phyloP scores from a whole-genome alignment of 2,797 vertebrate species.

The Eurystomus glaucurus region DNA sequence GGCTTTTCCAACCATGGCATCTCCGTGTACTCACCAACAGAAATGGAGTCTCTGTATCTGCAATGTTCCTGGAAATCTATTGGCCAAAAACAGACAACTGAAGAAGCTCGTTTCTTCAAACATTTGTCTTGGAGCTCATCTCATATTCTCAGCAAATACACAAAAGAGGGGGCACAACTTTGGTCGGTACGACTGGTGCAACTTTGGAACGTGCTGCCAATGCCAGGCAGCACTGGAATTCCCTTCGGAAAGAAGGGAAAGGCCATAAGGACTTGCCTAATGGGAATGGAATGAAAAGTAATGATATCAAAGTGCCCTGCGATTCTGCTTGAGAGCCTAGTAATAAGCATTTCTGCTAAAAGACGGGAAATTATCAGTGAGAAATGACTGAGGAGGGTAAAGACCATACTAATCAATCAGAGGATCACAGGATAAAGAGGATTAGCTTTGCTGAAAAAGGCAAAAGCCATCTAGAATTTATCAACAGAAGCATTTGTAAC shows the following conservation, averaged over 20 bases:
- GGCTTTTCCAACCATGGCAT: background rate
- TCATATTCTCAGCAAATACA: background rate
- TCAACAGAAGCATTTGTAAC: constrained; percentile 14
- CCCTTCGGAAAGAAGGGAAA: background rate
- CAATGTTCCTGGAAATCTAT: background rate
- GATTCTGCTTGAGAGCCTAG: background rate
- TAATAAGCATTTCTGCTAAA: constrained; percentile 9
- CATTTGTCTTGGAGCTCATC: background rate
- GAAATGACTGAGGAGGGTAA: constrained; percentile 9
- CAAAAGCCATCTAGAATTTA: constrained; percentile 21
- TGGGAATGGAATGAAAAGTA: background rate
- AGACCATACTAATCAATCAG: constrained; percentile 12
- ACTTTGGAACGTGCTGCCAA: background rate
- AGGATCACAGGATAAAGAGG: background rate
- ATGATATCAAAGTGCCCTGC: background rate
- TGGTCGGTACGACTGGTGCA: accelerated
- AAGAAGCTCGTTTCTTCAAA: background rate
- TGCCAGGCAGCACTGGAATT: background rate
- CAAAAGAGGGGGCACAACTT: background rate
- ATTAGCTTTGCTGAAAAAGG: background rate
- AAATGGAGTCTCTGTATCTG: background rate
- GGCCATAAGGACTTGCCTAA: background rate
- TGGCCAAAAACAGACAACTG: background rate
- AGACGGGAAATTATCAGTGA: constrained; percentile 9
- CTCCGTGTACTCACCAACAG: background rate